A percentile compares a stretch with the other conserved stretches of the same genome.
Conservation (phyloP, 2,888 invertebrate genomes). For the Digitonthophagus gazella region DNA sequence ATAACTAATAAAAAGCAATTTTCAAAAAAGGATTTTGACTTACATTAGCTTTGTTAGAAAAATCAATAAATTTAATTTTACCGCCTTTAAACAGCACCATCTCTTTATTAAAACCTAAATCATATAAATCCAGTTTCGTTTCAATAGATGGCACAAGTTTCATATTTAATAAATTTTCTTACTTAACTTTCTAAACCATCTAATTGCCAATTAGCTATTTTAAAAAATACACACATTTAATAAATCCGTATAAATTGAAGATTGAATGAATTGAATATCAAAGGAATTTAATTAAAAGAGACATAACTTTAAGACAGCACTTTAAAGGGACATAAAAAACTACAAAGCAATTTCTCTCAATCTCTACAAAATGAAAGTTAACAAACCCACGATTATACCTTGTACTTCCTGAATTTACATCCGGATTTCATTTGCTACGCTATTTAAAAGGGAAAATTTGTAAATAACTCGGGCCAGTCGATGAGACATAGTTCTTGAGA, state of each 20-base stretch:
- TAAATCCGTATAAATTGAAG: no score
- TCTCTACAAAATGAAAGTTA: background rate
- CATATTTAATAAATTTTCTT: no score
- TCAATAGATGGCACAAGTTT: no score
- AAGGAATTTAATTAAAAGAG: background rate
- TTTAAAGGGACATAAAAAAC: background rate
- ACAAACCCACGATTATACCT: background rate
- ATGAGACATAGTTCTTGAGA: background rate
- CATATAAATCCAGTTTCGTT: no score
- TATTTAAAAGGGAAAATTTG: background rate
- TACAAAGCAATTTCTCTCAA: background rate
- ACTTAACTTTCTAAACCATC: no score
- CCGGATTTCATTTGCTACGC: background rate
- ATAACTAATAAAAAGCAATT: constrained; percentile 16
- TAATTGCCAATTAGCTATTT: no score
- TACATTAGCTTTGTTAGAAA: no score
- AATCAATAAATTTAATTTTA: no score
- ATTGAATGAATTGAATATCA: no score
- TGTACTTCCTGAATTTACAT: background rate
- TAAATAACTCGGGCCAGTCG: background rate
- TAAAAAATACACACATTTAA: no score
- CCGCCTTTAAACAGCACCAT: no score
- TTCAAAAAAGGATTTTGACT: background rate
- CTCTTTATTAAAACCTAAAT: no score
- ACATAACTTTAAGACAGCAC: background rate